phyloP scores from a whole-genome alignment of 2,797 vertebrate species.

The Hippocampus kuda region DNA sequence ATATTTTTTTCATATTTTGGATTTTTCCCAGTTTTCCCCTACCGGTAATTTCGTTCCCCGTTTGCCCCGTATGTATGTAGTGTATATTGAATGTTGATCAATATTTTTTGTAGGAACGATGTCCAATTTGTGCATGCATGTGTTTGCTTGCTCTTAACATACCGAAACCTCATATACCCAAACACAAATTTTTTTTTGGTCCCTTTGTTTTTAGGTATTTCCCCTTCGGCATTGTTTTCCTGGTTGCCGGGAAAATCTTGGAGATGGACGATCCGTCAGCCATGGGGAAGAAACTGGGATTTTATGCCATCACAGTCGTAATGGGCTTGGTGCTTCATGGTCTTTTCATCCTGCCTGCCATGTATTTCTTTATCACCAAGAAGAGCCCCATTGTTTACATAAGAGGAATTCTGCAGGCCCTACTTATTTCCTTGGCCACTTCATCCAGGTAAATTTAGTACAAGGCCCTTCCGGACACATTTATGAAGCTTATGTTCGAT shows the following conservation, averaged over 20 bases:
- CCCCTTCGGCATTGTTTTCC: constrained; percentile 94
- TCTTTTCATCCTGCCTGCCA: constrained; percentile 88
- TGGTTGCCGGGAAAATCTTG: constrained; percentile 95
- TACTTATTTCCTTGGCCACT: constrained; percentile 93
- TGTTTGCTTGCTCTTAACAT: no score
- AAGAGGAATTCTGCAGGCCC: constrained; percentile 88
- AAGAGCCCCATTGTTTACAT: constrained; percentile 98
- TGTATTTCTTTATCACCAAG: constrained; percentile 96
- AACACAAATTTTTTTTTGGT: not conserved
- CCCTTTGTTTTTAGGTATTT: constrained; percentile 76
- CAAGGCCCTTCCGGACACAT: not conserved
- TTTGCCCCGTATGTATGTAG: no score
- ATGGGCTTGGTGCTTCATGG: constrained; percentile 89
- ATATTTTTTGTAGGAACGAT: not conserved
- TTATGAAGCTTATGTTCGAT: no score
- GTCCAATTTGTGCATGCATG: no score
- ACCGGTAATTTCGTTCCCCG: no score
- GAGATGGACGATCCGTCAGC: constrained; percentile 95
- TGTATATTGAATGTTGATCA: no score
- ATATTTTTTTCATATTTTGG: no score
- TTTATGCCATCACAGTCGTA: constrained; percentile 91
- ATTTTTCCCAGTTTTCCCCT: no score
- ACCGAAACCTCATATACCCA: no score
- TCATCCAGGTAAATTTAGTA: constrained; percentile 79
- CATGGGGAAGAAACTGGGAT: constrained; percentile 92